phyloP scores from a whole-genome alignment of 2,797 vertebrate genomes.

The Epinephelus awoara region DNA sequence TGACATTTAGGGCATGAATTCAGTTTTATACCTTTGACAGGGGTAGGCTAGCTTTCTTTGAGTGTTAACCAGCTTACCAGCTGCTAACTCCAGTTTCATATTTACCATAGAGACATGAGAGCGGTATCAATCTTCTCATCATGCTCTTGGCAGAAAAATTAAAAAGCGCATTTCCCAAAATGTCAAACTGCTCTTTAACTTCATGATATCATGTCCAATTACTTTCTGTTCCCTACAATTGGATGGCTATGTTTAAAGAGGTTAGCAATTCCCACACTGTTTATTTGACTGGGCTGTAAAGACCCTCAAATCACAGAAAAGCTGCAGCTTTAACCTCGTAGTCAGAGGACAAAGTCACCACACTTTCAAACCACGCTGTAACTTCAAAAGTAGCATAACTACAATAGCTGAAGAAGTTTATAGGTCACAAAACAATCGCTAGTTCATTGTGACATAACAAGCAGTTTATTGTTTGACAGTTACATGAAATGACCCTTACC shows the following conservation, averaged over 20 bases:
- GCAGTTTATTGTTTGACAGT: neutral
- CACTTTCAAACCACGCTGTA: neutral
- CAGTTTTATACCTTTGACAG: neutral
- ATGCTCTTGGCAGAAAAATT: neutral
- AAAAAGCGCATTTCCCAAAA: neutral
- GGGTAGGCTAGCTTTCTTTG: neutral
- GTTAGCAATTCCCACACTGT: neutral
- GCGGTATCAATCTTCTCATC: neutral
- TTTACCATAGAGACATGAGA: neutral
- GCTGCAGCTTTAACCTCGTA: conserved; percentile 1
- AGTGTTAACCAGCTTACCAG: neutral
- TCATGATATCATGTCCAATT: neutral
- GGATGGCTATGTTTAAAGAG: neutral
- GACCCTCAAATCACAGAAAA: neutral
- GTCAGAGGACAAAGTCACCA: neutral
- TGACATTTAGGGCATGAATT: neutral
- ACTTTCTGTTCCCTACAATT: neutral
- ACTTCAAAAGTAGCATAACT: neutral
- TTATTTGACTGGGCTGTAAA: neutral
- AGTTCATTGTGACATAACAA: neutral
- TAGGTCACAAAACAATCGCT: neutral
- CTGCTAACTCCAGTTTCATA: neutral
- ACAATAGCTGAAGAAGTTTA: neutral
- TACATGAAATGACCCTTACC: neutral
- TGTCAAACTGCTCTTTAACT: neutral